Evolutionary conservation across 2,888 invertebrate genomes (phyloP), one percentile per base, ranked within the genome.

Genomic region (Cephonodes hylas): DNA sequence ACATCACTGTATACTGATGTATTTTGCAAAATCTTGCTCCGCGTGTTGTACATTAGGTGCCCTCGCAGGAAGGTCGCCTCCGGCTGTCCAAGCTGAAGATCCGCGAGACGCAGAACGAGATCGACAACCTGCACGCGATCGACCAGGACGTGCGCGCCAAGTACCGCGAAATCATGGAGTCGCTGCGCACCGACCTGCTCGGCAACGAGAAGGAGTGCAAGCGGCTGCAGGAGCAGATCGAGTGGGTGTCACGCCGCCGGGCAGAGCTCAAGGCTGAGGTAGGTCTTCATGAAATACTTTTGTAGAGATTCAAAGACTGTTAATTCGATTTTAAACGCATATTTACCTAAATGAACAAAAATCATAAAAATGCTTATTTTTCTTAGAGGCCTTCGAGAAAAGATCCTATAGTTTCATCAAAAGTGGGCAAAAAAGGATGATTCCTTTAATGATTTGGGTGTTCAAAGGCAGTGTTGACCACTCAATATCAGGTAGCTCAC

Each of bases 261-360:
- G 91, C 86, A 0, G 91, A 91, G 64, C 72, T 92, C 0, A 81
- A 83, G 48, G 89, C 86, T 25, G 90, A 92, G 88, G 92, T 91
- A 61, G 62, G 59, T 18, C n/a, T 15, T 1, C 4, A 1, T 1
- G n/a, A 44, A 5, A 22, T 8, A n/a, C 45, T 8, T 13, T n/a
- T n/a, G n/a, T n/a, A n/a, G n/a, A n/a, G n/a, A n/a, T n/a, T n/a
- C n/a, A n/a, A n/a, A n/a, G n/a, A n/a, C n/a, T n/a, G n/a, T n/a
- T n/a, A n/a, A n/a, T n/a, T n/a, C n/a, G n/a, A n/a, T n/a, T n/a
- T n/a, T n/a, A n/a, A n/a, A n/a, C n/a, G n/a, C n/a, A n/a, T n/a
- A n/a, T n/a, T n/a, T n/a, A n/a, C n/a, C n/a, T n/a, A n/a, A n/a
- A n/a, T n/a, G n/a, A n/a, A n/a, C n/a, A n/a, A n/a, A n/a, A n/a